phyloP scores from a whole-genome alignment of 2,888 invertebrate species.

The Pyrochroa serraticornis region DNA sequence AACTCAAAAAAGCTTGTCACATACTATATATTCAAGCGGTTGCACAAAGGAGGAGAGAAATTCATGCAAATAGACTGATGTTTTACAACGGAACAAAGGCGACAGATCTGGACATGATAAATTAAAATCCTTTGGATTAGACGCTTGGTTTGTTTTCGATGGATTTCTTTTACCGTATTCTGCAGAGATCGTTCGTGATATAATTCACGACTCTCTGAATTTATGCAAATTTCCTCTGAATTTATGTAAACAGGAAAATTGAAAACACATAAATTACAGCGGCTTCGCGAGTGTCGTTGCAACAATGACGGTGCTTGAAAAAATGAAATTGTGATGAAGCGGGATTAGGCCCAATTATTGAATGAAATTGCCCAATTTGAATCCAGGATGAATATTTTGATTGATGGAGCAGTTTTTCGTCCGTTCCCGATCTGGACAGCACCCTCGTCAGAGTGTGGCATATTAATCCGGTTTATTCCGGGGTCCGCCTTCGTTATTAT shows the following conservation, averaged over 20 bases:
- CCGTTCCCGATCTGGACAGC: conserved; percentile 18
- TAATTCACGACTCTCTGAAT: conserved; percentile 3
- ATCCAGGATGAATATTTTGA: conserved; percentile 26
- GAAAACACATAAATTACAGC: conserved; percentile 9
- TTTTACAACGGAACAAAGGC: conserved; percentile 31
- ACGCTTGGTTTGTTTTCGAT: conserved; percentile 9
- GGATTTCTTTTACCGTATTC: conserved; percentile 3
- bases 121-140: conserved; percentile 32
- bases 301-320: conserved; percentile 1
- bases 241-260: conserved; percentile 13
- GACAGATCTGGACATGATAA: conserved; percentile 39
- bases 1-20: background rate
- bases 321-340: background rate
- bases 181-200: conserved; percentile 14
- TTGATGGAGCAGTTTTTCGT: conserved; percentile 26
- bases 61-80: conserved; percentile 36
- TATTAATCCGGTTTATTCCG: conserved; percentile 28
- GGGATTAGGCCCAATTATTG: background rate
- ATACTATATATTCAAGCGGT: conserved; percentile 25
- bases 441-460: conserved; percentile 27
- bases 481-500: conserved; percentile 22
- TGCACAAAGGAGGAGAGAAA: conserved; percentile 26
- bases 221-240: conserved; percentile 14
- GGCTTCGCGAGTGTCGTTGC: background rate
- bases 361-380: conserved; percentile 16